Evolutionary conservation across 1,140 invertebrate species (phyloP).

Genomic region (Drosophila littoralis): DNA sequence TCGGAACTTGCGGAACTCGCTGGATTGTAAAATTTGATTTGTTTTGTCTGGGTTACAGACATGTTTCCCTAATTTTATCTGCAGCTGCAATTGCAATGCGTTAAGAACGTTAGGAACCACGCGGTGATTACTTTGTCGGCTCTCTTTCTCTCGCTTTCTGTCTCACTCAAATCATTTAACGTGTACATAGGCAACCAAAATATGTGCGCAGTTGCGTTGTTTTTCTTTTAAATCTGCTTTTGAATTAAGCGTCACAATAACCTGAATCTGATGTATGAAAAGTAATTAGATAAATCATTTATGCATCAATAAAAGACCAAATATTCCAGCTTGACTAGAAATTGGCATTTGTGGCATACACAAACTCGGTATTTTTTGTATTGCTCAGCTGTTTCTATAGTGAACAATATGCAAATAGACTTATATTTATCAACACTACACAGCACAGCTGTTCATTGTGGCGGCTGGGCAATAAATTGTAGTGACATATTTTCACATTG

Average conservation of each 20-base stretch:
- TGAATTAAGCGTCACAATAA: not conserved
- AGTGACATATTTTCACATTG: not conserved
- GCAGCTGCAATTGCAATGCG: constrained; percentile 60
- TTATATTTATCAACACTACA: constrained; percentile 13
- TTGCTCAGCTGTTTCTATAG: constrained; percentile 30
- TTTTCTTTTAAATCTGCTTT: not conserved
- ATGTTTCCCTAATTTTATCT: constrained; percentile 46
- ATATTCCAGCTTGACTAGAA: not conserved
- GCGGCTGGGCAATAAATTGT: not conserved
- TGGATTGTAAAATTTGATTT: constrained; percentile 87
- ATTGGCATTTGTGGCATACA: not conserved
- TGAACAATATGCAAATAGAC: not conserved
- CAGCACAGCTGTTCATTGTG: constrained; percentile 25
- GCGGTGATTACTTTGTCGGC: constrained; percentile 69
- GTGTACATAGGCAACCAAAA: constrained; percentile 24
- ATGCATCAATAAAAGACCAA: not conserved
- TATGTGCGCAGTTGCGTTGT: constrained; percentile 31
- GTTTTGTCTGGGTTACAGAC: constrained; percentile 76
- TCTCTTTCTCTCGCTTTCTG: constrained; percentile 42
- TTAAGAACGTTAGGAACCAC: constrained; percentile 53
- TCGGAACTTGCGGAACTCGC: constrained; percentile 93
- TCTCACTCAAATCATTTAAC: not conserved
- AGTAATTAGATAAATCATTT: constrained; percentile 9
- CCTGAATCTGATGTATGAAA: not conserved
- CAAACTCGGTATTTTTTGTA: constrained; percentile 9